Base-by-base conservation (phyloP, 2,113 vertebrate species). In the Poicephalus meyeri region DNA sequence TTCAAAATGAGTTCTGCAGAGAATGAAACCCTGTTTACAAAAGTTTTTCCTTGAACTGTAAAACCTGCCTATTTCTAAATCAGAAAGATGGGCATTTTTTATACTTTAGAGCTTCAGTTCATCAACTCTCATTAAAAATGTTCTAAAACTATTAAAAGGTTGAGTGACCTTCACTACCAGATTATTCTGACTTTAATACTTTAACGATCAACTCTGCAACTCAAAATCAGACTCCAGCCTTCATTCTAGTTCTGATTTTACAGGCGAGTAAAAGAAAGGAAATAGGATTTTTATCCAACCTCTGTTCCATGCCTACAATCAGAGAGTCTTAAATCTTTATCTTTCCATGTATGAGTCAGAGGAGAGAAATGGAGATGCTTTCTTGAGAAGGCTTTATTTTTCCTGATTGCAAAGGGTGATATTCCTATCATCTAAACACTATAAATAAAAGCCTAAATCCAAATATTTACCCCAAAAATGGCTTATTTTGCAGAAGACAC, bases 401-500 rank as follows among this genome's bases (percentile, higher is more conserved):
- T 87, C 37, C n/a, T 44, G 81, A 71, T 8, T 41, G 66, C 73
- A 93, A 90, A 77, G 74, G 52, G 37, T 13, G 39, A 82, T 82
- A 53, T 86, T 88, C 66, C 79, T 39, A 85, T 64, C 70, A 76
- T 71, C 12, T 17, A 73, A 56, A 24, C n/a, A 46, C 29, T 73
- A 70, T 29, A 95, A 96, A 92, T 58, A 90, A 90, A 95, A 84
- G 14, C 25, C 68, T 58, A 66, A 69, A 88, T 73, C 55, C 60
- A 94, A 91, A 91, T 83, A 93, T 77, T 89, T 81, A 80, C 68
- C 70, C 7, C 53, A 15, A 77, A 94, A 93, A 81, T 14, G 11
- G 82, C 80, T 93, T 77, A 56, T 76, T 83, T 47, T 41, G 70
- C 65, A 81, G 35, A 79, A 84, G 33, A 66, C 29, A 52, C 5